Evolutionary conservation across 2,888 invertebrate species (phyloP).

Genomic region (Argyresthia goedartella): DNA sequence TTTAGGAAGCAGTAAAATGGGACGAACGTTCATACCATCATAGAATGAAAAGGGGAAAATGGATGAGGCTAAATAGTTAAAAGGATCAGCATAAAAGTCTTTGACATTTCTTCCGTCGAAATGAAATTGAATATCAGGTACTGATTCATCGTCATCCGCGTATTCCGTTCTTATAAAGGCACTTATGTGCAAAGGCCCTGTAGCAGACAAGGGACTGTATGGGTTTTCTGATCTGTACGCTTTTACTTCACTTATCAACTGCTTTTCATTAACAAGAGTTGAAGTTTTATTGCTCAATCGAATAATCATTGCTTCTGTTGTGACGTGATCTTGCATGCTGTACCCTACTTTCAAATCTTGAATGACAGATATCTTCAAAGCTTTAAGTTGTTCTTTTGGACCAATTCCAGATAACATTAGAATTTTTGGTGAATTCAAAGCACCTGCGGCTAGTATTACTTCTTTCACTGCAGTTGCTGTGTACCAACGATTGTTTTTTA

Average conservation of each 20-base stretch:
- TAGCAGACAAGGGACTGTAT: slow-evolving; percentile 58
- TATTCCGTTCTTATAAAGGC: slow-evolving; percentile 72
- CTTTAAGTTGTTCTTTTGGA: slow-evolving; percentile 54
- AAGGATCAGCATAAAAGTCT: slow-evolving; percentile 70
- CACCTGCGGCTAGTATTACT: slow-evolving; percentile 71
- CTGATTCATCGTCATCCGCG: slow-evolving; percentile 47
- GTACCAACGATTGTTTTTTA: slow-evolving; percentile 23
- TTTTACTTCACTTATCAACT: slow-evolving; percentile 40
- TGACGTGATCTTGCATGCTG: slow-evolving; percentile 81
- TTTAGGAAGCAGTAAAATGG: slow-evolving; percentile 71
- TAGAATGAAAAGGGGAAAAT: slow-evolving; percentile 71
- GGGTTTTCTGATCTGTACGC: slow-evolving; percentile 36
- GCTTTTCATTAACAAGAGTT: slow-evolving; percentile 37
- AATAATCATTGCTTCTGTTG: slow-evolving; percentile 62
- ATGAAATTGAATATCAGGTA: slow-evolving; percentile 76
- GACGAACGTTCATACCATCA: slow-evolving; percentile 71
- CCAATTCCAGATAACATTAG: slow-evolving; percentile 77
- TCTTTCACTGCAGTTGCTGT: slow-evolving; percentile 60
- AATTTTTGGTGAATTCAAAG: slow-evolving; percentile 72
- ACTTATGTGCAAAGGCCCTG: slow-evolving; percentile 66
- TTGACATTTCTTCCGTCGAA: slow-evolving; percentile 67
- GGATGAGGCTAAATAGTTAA: slow-evolving; percentile 45
- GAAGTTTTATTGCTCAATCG: slow-evolving; percentile 62
- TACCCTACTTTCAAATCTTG: slow-evolving; percentile 76
- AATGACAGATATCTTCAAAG: slow-evolving; percentile 60